These are phyloP conservation scores for western clawed frog (Xenopus tropicalis) DNA, from an alignment of 2,113 vertebrate species.

Conservation along the genomic window DNA sequence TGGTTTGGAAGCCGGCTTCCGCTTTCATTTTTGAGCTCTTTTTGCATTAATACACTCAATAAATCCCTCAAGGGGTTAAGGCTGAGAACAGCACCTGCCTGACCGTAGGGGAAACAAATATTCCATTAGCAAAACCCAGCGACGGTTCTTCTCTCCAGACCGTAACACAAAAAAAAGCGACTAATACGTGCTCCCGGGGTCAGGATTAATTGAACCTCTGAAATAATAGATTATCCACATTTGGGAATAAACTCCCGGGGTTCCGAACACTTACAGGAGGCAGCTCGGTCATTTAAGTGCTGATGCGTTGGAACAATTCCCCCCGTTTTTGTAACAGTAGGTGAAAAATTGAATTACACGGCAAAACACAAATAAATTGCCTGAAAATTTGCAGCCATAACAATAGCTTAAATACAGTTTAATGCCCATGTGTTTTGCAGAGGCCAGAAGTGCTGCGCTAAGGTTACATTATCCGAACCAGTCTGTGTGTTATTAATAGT, in stretches of 20 bases:
- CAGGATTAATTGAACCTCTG: slow-evolving; percentile 41
- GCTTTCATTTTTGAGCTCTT: no score
- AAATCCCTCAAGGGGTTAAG: no score
- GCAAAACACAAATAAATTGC: slow-evolving; percentile 28
- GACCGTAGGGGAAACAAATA: neutral
- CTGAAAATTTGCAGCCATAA: slow-evolving; percentile 25
- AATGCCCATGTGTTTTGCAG: no score
- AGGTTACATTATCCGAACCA: no score
- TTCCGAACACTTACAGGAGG: slow-evolving; percentile 40
- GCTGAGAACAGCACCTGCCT: no score
- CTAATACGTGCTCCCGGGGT: slow-evolving; percentile 17
- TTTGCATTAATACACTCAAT: no score
- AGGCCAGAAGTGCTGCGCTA: no score
- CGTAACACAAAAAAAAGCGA: neutral
- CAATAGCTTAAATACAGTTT: slow-evolving; percentile 6
- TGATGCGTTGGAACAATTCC: slow-evolving; percentile 26
- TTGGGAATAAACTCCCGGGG: slow-evolving; percentile 35
- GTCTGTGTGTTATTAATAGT: no score
- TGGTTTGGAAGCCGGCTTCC: no score
- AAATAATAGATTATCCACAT: slow-evolving; percentile 42
- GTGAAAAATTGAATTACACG: slow-evolving; percentile 32
- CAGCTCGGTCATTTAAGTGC: slow-evolving; percentile 42
- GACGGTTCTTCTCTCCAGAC: slow-evolving; percentile 16
- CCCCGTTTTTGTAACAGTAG: slow-evolving; percentile 33
- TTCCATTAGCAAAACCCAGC: neutral